Base-by-base conservation (phyloP, 30 jellyfish, hydroid and myxozoan genomes). In the Aurelia coerulea region DNA sequence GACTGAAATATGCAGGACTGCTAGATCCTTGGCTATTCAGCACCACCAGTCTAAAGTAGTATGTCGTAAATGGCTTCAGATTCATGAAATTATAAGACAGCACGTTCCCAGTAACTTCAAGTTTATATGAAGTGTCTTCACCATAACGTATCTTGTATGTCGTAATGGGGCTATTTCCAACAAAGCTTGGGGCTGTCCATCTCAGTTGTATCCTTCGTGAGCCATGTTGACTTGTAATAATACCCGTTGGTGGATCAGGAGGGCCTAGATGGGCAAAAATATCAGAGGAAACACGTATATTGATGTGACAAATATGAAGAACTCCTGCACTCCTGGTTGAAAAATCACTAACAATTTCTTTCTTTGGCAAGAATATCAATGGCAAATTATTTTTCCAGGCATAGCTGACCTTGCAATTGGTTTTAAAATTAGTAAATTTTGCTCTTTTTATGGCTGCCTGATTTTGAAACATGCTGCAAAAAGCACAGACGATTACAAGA, bases 41-140 rank as follows among this genome's bases (percentile, higher is more conserved):
- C 18, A 83, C 91, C 2, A 67, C 13, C 18, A 81, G 9, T 5
- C 11, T 46, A 60, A 81, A 81, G n/a, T 39, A 14, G 78, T 81
- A 81, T 9, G 14, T 54, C 6, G 65, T 67, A 75, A 81, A 81
- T 53, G 91, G 91, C 10, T 18, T 17, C 46, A 81, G 73, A 2
- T 35, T 35, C 2, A 84, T 39, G 9, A 67, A 78, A 54, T 71
- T 81, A 39, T 12, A 34, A 49, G 17, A 15, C 23, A 49, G 41
- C 39, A 1, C 15, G 62, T 33, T 65, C 4, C 13, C 37, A 13
- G 42, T 78, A 13, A 31, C 14, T n/a, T 73, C 52, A 0, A 5
- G 0, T 3, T 33, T 65, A 41, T 17, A 14, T 11, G 67, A 59
- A 59, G 19, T 19, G 68, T 59, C 31, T 59, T 3, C 68, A 15